These are phyloP conservation scores for Isaurus tuberculatus DNA, from an alignment of 92 coral and sea anemone genomes.

Conservation along the genomic window DNA sequence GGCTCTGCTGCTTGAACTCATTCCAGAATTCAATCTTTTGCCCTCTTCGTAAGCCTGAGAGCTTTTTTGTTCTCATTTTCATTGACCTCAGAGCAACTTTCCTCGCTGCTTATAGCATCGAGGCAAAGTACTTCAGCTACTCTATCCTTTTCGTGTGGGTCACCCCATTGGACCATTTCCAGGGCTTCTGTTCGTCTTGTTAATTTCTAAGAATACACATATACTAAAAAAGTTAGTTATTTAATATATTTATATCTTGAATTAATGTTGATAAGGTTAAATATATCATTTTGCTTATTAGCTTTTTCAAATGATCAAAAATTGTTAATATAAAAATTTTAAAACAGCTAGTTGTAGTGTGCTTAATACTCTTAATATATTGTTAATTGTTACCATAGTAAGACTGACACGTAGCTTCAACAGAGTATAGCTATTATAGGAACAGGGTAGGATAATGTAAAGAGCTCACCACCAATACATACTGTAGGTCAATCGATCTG, in stretches of 20 bases:
- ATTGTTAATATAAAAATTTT: neutral
- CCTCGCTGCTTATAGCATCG: constrained; percentile 62
- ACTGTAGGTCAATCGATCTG: too few relatives aligned
- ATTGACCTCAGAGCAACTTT: constrained; percentile 57
- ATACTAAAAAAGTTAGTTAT: constrained; percentile 24
- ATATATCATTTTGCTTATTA: neutral
- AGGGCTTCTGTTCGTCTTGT: constrained; percentile 57
- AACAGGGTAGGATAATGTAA: too few relatives aligned
- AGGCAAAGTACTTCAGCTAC: constrained; percentile 54
- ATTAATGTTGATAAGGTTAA: constrained; percentile 10
- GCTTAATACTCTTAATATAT: neutral
- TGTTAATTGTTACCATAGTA: neutral
- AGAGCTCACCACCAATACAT: too few relatives aligned
- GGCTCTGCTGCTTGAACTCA: constrained; percentile 41
- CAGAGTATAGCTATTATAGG: too few relatives aligned
- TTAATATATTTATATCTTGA: constrained; percentile 10
- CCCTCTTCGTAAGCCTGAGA: constrained; percentile 55
- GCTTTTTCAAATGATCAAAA: constrained; percentile 11
- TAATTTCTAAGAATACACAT: constrained; percentile 49
- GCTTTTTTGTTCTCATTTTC: constrained; percentile 43
- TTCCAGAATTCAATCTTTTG: constrained; percentile 44
- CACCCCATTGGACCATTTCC: constrained; percentile 53
- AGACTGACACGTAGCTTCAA: constrained; percentile 1
- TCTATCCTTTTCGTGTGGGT: constrained; percentile 53
- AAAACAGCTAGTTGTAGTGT: constrained; percentile 1